phyloP scores from a whole-genome alignment of 2,113 vertebrate species.

The Nesoenas mayeri region DNA sequence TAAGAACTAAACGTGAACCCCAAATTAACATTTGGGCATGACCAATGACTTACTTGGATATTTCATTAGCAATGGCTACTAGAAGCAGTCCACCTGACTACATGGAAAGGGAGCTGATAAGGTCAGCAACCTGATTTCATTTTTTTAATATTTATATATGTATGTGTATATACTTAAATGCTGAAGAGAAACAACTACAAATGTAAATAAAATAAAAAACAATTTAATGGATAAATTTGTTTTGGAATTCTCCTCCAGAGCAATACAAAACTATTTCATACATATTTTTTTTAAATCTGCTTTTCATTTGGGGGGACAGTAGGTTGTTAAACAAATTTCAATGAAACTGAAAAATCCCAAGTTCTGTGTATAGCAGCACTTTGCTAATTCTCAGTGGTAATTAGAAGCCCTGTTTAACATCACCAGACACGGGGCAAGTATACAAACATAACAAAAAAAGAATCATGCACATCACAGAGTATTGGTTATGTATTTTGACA shows the following conservation, averaged over 20 bases:
- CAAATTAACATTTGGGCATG: neutral
- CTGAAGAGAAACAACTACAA: neutral
- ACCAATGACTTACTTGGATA: neutral
- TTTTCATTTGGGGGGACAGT: neutral
- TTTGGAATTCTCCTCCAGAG: neutral
- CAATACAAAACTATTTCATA: neutral
- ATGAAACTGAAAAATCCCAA: neutral
- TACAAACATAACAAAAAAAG: neutral
- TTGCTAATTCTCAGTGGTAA: neutral
- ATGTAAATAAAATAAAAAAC: neutral
- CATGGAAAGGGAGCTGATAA: neutral
- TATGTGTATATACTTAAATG: neutral
- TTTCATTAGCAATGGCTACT: neutral
- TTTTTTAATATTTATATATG: neutral
- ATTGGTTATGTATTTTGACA: neutral
- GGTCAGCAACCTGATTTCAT: neutral
- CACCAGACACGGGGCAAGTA: neutral
- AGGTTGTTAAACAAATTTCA: neutral
- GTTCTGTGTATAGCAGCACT: neutral
- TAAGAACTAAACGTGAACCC: neutral
- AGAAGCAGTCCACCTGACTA: neutral
- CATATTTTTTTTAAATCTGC: neutral
- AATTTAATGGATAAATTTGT: neutral
- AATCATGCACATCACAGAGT: neutral
- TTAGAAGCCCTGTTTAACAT: conserved; percentile 14